Percentiles rank a stretch among this genome's conserved stretches.
Conservation (phyloP, 2,888 invertebrate genomes). For the Hoplodrina ambigua region DNA sequence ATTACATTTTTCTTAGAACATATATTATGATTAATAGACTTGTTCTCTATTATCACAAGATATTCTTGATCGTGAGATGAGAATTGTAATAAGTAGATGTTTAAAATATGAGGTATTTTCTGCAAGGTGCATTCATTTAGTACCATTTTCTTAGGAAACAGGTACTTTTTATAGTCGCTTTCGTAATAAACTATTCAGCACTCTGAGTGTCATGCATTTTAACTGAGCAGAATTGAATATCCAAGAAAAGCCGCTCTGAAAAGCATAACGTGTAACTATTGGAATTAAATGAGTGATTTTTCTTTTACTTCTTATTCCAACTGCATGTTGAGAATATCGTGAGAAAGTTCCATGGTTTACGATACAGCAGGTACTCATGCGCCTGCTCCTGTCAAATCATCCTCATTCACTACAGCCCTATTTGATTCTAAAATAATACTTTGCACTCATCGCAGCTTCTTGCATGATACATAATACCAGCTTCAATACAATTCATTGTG, state of each 20-base stretch:
- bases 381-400: not conserved
- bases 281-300: not conserved
- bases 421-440: not conserved
- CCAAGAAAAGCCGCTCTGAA: conserved; percentile 15
- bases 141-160: conserved; percentile 25
- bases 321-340: not conserved
- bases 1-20: conserved; percentile 47
- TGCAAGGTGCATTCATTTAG: conserved; percentile 25
- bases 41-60: conserved; percentile 41
- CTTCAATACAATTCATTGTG: conserved; percentile 31
- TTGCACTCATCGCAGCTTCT: not conserved
- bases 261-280: not conserved
- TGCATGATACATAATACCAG: conserved; percentile 10
- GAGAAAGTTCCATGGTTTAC: not conserved
- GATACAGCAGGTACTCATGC: not conserved
- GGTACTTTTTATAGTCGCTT: conserved; percentile 25
- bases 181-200: conserved; percentile 35
- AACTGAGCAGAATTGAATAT: conserved; percentile 28
- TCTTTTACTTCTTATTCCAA: not conserved
- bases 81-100: conserved; percentile 38
- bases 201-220: conserved; percentile 33
- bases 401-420: not conserved
- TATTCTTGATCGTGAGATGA: conserved; percentile 40
- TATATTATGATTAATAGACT: conserved; percentile 49
- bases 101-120: conserved; percentile 28